Base-by-base conservation (phyloP, 2,797 vertebrate species). In the Melanotaenia boesemani region DNA sequence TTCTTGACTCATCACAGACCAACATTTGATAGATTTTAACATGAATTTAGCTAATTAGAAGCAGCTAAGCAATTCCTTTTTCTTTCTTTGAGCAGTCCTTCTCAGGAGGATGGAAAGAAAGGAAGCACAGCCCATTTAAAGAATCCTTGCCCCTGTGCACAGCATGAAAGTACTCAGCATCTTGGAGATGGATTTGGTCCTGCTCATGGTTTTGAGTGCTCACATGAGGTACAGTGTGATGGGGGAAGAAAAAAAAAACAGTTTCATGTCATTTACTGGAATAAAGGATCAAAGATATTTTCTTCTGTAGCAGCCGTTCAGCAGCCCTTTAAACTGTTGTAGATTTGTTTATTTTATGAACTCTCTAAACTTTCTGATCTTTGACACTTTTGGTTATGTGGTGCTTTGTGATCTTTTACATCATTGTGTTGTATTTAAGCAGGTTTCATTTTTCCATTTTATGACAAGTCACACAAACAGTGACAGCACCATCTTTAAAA, bases 161-260 rank as follows among this genome's bases (percentile, higher is more conserved):
- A 41, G 37, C 37, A 41, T 62, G 36, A 26, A 13, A 41, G 6
- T 48, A 48, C 44, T 48, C 59, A 13, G 39, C 59, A 62, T 41
- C 6, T 8, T 20, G 44, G 7, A 48, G 18, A 48, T 48, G 44
- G 44, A 48, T 48, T 48, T 26, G 39, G 22, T 41, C 36, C 59
- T 41, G 36, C 37, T 22, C 24, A 3, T 62, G 59, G 59, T 62
- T 62, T 24, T 62, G 24, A 26, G 37, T 62, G 37, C 37, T 62
- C 59, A 37, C 39, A 22, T 37, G 39, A 37, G 13, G 59, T 6
- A 15, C 28, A 20, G 55, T 30, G 12, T 30, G 55, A 57, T 20
- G 37, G 39, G 22, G 7, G 18, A 5, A 34, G 1, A 32, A 32
- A 48, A 44, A 16, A 61, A 37, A 34, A 22, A 20, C 11, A 26